phyloP scores from a whole-genome alignment of 2,797 vertebrate genomes.

The Takifugu ocellatus region DNA sequence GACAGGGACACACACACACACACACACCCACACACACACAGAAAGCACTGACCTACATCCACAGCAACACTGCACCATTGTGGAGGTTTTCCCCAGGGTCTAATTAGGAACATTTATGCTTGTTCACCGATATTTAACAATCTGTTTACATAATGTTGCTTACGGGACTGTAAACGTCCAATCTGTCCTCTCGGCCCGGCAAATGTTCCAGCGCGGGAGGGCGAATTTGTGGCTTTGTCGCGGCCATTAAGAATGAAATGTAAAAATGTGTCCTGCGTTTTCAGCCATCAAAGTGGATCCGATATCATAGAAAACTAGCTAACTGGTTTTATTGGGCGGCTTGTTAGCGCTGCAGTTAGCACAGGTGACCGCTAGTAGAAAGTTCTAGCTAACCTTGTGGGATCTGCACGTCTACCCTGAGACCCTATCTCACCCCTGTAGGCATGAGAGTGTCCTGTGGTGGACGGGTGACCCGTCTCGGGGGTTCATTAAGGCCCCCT shows the following conservation, averaged over 20 bases:
- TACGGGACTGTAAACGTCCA: conserved; percentile 54
- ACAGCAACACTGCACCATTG: conserved; percentile 67
- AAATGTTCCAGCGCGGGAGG: conserved; percentile 20
- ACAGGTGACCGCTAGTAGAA: no score
- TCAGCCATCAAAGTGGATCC: no score
- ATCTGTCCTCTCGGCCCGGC: conserved; percentile 26
- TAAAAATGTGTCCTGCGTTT: neutral
- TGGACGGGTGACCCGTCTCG: no score
- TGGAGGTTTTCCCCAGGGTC: conserved; percentile 63
- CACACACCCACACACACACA: conserved; percentile 19
- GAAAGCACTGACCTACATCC: conserved; percentile 72
- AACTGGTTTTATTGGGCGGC: no score
- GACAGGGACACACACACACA: conserved; percentile 24
- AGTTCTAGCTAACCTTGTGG: no score
- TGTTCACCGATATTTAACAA: conserved; percentile 67
- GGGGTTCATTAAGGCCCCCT: no score
- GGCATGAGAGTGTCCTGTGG: no score
- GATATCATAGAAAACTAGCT: no score
- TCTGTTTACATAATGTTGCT: conserved; percentile 70
- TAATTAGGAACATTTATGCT: conserved; percentile 72
- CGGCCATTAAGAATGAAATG: neutral
- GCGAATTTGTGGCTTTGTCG: conserved; percentile 6
- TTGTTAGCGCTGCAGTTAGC: no score
- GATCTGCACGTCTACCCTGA: no score
- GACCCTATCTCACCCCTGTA: no score